Evolutionary conservation across 2,113 vertebrate species (phyloP), one percentile per base, ranked within the genome.

Genomic region (Eira barbara): DNA sequence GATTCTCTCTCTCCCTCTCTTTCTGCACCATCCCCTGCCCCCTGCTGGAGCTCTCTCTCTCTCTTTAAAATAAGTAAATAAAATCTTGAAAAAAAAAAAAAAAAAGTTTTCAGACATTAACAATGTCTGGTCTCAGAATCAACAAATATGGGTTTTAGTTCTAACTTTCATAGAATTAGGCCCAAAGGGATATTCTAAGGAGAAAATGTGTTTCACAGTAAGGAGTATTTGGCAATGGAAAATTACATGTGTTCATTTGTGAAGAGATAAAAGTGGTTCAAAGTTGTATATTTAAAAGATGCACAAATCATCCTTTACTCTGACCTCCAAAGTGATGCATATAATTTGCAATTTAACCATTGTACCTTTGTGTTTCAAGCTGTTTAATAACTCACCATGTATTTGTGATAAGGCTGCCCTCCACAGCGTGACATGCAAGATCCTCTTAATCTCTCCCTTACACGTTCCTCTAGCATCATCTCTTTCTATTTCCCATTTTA

Each of bases 241-340:
- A 89, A 65, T 47, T 63, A 27, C 36, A 21, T 65, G 78, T 52
- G 7, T 90, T 92, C 39, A 67, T 90, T 92, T 94, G 71, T 93
- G 49, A 92, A 86, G 25, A 80, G 34, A 82, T 83, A 45, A 55
- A 94, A 87, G 65, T 89, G 1, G 3, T 17, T 86, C 34, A 42
- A 81, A 89, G 3, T 49, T 81, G 7, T 69, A 55, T 55, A 69
- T 59, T 93, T 52, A 69, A 73, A 96, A 67, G 31, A 63, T 52
- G 5, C 14, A 95, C 3, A 49, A 90, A 69, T 9, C 29, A 4
- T 73, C 6, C n/a, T 85, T 67, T 45, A 36, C 45, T 81, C 34
- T 45, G 55, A 61, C 3, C 2, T 91, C 45, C 39, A 81, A 31
- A 81, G 55, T 42, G 45, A 91, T 57, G 29, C 0, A 20, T 45